phyloP scores from a whole-genome alignment of 2,888 invertebrate species.

The Parapristionchus giblindavisi region DNA sequence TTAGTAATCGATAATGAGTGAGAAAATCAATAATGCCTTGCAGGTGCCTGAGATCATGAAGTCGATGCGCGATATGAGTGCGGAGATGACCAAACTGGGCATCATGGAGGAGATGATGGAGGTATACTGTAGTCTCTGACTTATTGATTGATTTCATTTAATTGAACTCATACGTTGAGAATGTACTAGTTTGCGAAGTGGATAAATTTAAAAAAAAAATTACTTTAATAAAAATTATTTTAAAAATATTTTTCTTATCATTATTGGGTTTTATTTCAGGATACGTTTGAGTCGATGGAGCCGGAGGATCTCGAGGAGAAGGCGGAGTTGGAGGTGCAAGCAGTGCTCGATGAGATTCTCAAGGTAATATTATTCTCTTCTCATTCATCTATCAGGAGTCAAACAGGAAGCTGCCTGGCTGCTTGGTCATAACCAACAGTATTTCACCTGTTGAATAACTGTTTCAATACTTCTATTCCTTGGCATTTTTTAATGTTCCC shows the following conservation, averaged over 20 bases:
- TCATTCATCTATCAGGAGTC: background rate
- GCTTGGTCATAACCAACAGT: too few relatives aligned
- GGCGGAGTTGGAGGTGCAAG: slow-evolving; percentile 82
- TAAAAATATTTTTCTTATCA: background rate
- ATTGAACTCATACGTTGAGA: too few relatives aligned
- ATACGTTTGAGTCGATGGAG: slow-evolving; percentile 88
- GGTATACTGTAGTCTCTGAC: background rate
- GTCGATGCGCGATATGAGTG: slow-evolving; percentile 96
- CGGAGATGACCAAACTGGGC: slow-evolving; percentile 95
- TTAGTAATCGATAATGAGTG: too few relatives aligned
- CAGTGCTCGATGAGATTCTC: slow-evolving; percentile 38
- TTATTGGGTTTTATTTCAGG: slow-evolving; percentile 73
- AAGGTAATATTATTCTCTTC: background rate
- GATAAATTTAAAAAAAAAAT: too few relatives aligned
- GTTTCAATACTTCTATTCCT: too few relatives aligned
- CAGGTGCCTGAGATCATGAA: slow-evolving; percentile 90
- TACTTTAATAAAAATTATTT: too few relatives aligned
- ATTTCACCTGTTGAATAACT: too few relatives aligned
- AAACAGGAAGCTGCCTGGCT: too few relatives aligned
- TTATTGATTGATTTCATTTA: slow-evolving; percentile 9
- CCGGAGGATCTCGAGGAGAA: slow-evolving; percentile 92
- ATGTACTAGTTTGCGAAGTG: too few relatives aligned
- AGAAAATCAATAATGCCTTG: slow-evolving; percentile 71
- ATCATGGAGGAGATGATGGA: slow-evolving; percentile 98
- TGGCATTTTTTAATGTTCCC: too few relatives aligned